A percentile compares a stretch with the other conserved stretches of the same genome.
Conservation (phyloP, 92 coral and sea anemone genomes). For the Bergia sp. region DNA sequence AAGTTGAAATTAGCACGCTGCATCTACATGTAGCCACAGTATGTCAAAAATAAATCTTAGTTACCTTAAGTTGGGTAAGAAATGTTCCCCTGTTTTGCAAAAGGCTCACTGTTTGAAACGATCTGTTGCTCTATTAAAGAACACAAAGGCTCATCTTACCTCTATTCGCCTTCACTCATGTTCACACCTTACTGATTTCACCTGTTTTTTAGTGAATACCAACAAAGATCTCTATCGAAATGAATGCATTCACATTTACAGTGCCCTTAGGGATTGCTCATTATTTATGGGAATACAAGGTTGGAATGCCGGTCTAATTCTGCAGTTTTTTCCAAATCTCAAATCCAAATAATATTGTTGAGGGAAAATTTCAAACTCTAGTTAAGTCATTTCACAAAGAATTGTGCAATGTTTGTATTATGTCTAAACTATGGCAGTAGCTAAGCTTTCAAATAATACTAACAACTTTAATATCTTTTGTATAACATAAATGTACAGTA, state of each 20-base stretch:
- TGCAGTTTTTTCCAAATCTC: too few relatives aligned
- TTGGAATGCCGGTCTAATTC: too few relatives aligned
- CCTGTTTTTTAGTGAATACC: too few relatives aligned
- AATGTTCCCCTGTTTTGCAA: not conserved
- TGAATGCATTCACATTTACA: too few relatives aligned
- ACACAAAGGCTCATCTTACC: too few relatives aligned
- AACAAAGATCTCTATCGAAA: too few relatives aligned
- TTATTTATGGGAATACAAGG: too few relatives aligned
- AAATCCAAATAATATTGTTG: too few relatives aligned
- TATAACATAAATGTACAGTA: not conserved
- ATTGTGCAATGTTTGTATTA: not conserved
- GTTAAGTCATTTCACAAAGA: not conserved
- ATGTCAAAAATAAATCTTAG: not conserved
- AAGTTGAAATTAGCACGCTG: slow-evolving; percentile 20
- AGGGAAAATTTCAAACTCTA: not conserved
- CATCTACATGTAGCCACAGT: not conserved
- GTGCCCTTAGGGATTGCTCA: too few relatives aligned
- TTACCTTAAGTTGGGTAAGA: not conserved
- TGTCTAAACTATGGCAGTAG: not conserved
- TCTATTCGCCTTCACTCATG: too few relatives aligned
- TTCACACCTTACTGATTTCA: too few relatives aligned
- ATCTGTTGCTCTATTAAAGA: not conserved
- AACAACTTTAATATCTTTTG: not conserved
- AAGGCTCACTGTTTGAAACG: not conserved
- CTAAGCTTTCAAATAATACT: not conserved